Conservation (phyloP, 1,140 invertebrate species). For the Caenorhabditis latens region DNA sequence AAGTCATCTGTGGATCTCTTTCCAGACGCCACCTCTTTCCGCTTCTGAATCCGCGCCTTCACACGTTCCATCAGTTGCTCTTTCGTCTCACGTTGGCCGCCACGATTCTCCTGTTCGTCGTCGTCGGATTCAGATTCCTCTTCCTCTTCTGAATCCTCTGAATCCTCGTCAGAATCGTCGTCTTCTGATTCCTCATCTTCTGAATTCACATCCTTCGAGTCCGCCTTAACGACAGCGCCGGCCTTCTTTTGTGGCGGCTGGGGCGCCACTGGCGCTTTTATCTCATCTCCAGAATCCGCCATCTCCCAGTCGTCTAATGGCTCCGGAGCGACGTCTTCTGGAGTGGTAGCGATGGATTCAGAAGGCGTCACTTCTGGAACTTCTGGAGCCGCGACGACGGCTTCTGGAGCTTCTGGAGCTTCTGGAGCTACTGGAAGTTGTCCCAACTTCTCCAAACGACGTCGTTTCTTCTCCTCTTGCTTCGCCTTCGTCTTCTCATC, state of each 20-base stretch:
- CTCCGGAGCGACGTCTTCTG: slow-evolving; percentile 3
- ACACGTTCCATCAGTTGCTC: slow-evolving; percentile 62
- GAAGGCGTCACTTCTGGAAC: too few species aligned
- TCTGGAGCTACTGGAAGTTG: slow-evolving; percentile 22
- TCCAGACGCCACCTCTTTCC: slow-evolving; percentile 83
- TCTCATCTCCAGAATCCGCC: slow-evolving; percentile 51
- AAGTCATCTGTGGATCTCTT: slow-evolving; percentile 84
- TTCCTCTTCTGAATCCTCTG: background rate
- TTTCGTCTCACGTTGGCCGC: slow-evolving; percentile 67
- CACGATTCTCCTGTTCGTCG: slow-evolving; percentile 60
- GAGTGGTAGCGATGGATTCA: too few species aligned
- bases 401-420: background rate
- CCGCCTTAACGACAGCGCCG: slow-evolving; percentile 5
- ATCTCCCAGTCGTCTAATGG: slow-evolving; percentile 60
- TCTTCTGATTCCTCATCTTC: slow-evolving; percentile 66
- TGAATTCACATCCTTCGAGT: too few species aligned
- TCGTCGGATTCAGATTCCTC: slow-evolving; percentile 66
- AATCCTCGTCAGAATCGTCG: slow-evolving; percentile 39
- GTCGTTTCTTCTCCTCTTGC: slow-evolving; percentile 45
- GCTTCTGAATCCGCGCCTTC: slow-evolving; percentile 79
- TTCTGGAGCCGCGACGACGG: too few species aligned
- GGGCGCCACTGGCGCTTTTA: background rate
- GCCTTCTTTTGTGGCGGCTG: background rate
- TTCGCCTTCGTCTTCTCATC: slow-evolving; percentile 59
- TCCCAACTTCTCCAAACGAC: slow-evolving; percentile 45